Conservation (phyloP, 2,888 invertebrate species). For the Sinopyrophorus schimmeli region DNA sequence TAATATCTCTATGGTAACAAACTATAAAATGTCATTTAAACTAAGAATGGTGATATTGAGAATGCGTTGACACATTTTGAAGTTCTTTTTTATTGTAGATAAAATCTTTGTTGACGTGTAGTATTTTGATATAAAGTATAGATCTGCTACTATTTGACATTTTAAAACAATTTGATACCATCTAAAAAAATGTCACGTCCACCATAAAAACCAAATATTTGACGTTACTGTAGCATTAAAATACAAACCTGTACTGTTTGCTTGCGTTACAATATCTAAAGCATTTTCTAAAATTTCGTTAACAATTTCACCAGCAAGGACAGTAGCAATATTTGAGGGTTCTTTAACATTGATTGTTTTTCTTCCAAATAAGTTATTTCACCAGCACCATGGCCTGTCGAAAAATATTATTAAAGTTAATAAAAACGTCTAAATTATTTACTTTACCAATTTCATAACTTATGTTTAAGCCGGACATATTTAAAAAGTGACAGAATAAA, state of each 20-base stretch:
- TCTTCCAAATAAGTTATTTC: slow-evolving; percentile 29
- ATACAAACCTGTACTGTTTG: slow-evolving; percentile 16
- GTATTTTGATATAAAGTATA: too few species aligned
- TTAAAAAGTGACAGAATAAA: slow-evolving; percentile 28
- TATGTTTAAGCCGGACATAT: slow-evolving; percentile 36
- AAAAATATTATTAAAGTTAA: slow-evolving; percentile 6
- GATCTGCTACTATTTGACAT: too few species aligned
- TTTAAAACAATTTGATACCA: too few species aligned
- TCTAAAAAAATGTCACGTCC: too few species aligned
- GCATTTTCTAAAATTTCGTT: slow-evolving; percentile 52
- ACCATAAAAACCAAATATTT: too few species aligned
- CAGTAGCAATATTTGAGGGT: slow-evolving; percentile 14
- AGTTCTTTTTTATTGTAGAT: too few species aligned
- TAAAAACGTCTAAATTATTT: not conserved
- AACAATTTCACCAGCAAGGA: slow-evolving; percentile 47
- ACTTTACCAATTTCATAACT: slow-evolving; percentile 36
- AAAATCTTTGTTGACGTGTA: too few species aligned
- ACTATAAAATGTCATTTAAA: too few species aligned
- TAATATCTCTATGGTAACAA: too few species aligned
- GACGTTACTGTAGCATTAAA: too few species aligned
- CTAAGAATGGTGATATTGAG: too few species aligned
- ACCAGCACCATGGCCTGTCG: slow-evolving; percentile 35
- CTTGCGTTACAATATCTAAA: slow-evolving; percentile 42
- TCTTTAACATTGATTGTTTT: slow-evolving; percentile 5
- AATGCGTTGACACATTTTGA: too few species aligned